phyloP scores from a whole-genome alignment of 2,888 invertebrate genomes.

The Keiferia lycopersicella region DNA sequence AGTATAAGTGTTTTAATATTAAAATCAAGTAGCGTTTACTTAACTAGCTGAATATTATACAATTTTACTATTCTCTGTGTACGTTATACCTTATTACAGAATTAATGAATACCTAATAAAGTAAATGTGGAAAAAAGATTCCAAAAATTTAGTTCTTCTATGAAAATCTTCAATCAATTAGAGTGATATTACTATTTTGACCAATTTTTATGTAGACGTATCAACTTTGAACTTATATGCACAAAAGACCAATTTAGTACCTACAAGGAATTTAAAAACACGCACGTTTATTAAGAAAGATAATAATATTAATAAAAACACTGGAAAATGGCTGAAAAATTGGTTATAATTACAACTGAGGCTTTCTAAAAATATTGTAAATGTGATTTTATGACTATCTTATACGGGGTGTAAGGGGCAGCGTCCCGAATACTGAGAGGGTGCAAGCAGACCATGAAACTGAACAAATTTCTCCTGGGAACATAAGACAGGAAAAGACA shows the following conservation, averaged over 20 bases:
- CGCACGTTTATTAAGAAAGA: neutral
- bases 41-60: neutral
- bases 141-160: too few relatives aligned
- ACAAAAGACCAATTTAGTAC: too few relatives aligned
- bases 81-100: too few relatives aligned
- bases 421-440: neutral
- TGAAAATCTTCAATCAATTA: too few relatives aligned
- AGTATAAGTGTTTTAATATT: neutral
- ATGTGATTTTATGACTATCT: neutral
- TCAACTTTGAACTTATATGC: neutral
- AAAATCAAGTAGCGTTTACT: neutral
- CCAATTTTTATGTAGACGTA: neutral
- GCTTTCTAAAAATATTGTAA: neutral
- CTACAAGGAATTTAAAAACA: too few relatives aligned
- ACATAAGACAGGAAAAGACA: too few relatives aligned
- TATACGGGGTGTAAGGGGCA: neutral
- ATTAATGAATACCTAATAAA: too few relatives aligned
- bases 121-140: too few relatives aligned
- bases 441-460: neutral
- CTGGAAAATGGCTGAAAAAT: neutral
- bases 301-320: too few relatives aligned
- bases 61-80: neutral
- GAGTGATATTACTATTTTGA: neutral
- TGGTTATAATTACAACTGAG: neutral
- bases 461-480: neutral